Base-by-base conservation (phyloP, 2,797 vertebrate genomes). In the Scomberomorus guttatus region DNA sequence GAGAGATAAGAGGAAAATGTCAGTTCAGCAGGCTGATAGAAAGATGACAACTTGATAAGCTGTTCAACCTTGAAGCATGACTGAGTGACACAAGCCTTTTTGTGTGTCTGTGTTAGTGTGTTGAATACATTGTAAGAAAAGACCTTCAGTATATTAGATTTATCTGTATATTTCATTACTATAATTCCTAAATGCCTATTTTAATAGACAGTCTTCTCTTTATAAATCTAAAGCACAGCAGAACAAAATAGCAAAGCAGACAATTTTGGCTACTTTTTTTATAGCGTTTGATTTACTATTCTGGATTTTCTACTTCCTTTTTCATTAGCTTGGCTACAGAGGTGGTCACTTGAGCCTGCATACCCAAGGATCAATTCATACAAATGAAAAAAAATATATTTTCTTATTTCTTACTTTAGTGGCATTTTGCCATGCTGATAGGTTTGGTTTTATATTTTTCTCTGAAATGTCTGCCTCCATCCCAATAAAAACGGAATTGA, bases 1-100 rank as follows among this genome's bases (percentile, higher is more conserved):
- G 37, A 66, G 77, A 80, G 82, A 84, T 87, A 89, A 85, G 81
- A 87, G 76, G 39, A 37, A 80, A 84, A 83, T 80, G 85, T 87
- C 72, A 81, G 48, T 72, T 66, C 75, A 84, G 75, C 50, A 34
- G 37, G 63, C 65, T 51, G 74, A 73, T 51, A 80, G 67, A 88
- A 73, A 90, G 79, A 90, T 83, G 81, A 86, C 80, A 89, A 82
- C 69, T 52, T 67, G 70, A 90, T 89, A 81, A 89, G 79, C 32
- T 55, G 64, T 77, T 87, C 82, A 80, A 87, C 87, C 85, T 82
- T 84, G 75, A 92, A 60, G 65, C 77, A 48, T 64, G 79, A 63
- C 70, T 68, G 63, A 80, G 73, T 54, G 68, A 87, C 79, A 80
- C 72, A 48, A 48, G 44, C 52, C 59, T 29, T 46, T 77, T 50